A percentile compares a stretch with the other conserved stretches of the same genome.
Evolutionary conservation across 2,113 vertebrate genomes (phyloP).

Genomic region (Carassius gibelio): DNA sequence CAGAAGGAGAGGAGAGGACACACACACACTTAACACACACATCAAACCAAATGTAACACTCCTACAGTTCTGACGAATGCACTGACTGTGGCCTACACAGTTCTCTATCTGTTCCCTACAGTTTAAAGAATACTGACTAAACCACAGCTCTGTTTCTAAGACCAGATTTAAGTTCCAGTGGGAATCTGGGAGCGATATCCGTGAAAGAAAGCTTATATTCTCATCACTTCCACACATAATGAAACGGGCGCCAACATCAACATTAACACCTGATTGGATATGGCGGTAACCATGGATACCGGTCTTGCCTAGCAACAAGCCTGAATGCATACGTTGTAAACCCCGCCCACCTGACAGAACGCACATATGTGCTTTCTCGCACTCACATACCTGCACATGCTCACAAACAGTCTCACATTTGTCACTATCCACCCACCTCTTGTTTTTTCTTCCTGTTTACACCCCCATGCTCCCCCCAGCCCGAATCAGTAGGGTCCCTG

Average conservation of each 20-base stretch:
- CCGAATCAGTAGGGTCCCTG: conserved; percentile 48
- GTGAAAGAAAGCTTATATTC: neutral
- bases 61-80: conserved; percentile 7
- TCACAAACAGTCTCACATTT: conserved; percentile 4
- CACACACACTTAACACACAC: neutral
- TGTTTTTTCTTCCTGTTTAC: conserved; percentile 21
- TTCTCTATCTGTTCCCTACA: neutral
- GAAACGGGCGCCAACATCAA: conserved; percentile 29
- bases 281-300: conserved; percentile 31
- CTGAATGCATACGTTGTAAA: conserved; percentile 33
- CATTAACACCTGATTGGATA: conserved; percentile 36
- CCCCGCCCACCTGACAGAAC: neutral
- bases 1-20: conserved; percentile 23
- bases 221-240: neutral
- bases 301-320: conserved; percentile 53
- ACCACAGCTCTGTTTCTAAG: neutral
- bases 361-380: conserved; percentile 1
- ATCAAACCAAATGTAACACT: conserved; percentile 30
- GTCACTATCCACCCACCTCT: conserved; percentile 32
- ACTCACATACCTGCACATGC: conserved; percentile 36
- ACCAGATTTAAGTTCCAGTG: neutral
- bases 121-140: neutral
- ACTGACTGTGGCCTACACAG: neutral
- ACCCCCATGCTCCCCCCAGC: conserved; percentile 35
- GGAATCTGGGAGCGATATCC: neutral